A percentile compares a stretch with the other conserved stretches of the same genome.
These are phyloP conservation scores for Metallyticus violacea DNA, from an alignment of 2,888 invertebrate species.

Conservation along the genomic window DNA sequence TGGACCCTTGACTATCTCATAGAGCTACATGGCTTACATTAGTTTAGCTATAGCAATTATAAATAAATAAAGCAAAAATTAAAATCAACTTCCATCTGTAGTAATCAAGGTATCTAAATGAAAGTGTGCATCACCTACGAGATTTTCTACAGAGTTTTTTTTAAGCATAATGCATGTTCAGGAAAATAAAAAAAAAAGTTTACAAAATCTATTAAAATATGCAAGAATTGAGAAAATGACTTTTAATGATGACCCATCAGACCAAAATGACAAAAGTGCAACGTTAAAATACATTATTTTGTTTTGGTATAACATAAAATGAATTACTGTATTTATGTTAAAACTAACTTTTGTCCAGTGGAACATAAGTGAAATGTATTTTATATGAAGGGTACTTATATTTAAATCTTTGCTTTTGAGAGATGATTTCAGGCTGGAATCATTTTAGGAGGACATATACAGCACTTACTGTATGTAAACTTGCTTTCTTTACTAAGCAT, in stretches of 20 bases:
- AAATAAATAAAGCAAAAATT: too few species aligned
- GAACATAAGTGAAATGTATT: not conserved
- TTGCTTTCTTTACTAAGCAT: not conserved
- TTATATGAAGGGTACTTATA: not conserved
- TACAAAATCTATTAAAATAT: not conserved
- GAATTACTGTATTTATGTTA: too few species aligned
- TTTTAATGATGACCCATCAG: not conserved
- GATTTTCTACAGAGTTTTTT: too few species aligned
- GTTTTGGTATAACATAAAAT: not conserved
- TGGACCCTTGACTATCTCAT: too few species aligned
- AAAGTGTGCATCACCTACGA: too few species aligned
- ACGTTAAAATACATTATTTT: not conserved
- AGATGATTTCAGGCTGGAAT: not conserved
- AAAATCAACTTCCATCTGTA: too few species aligned
- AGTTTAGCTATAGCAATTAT: too few species aligned
- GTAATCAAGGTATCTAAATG: too few species aligned
- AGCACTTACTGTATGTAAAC: not conserved
- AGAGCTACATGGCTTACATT: too few species aligned
- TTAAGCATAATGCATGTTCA: too few species aligned
- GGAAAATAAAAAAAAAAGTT: not conserved
- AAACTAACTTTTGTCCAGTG: too few species aligned
- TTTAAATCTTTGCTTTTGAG: not conserved
- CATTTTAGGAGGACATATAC: too few species aligned
- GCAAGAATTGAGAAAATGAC: not conserved
- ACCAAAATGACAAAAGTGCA: not conserved